Evolutionary conservation across 2,113 vertebrate species (phyloP).

Genomic region (Cyanoderma ruficeps): DNA sequence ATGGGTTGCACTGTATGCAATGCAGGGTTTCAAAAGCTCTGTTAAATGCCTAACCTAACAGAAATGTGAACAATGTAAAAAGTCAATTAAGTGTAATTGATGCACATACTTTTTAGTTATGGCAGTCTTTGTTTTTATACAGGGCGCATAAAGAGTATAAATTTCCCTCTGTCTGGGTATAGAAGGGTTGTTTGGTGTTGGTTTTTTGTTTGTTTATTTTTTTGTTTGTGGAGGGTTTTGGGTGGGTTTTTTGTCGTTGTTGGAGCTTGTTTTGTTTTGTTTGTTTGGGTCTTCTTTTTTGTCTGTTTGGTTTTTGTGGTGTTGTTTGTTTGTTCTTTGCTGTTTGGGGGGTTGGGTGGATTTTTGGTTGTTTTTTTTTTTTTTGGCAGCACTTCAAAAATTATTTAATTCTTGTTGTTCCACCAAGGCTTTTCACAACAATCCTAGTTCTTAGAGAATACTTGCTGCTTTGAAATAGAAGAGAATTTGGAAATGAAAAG

Average conservation of each 20-base stretch:
- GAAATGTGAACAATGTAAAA: constrained; percentile 50
- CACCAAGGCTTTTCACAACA: background rate
- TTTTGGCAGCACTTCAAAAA: background rate
- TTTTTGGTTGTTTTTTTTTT: background rate
- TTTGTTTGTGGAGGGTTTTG: background rate
- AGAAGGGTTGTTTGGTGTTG: background rate
- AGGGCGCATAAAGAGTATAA: background rate
- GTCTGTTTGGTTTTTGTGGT: background rate
- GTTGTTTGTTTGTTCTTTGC: background rate
- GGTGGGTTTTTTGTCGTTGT: too few relatives aligned
- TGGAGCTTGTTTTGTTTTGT: background rate
- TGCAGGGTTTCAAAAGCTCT: constrained; percentile 36
- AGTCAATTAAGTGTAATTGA: constrained; percentile 60
- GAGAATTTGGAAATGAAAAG: background rate
- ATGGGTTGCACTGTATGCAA: too few relatives aligned
- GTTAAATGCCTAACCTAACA: constrained; percentile 57
- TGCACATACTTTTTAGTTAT: background rate
- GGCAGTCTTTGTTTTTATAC: constrained; percentile 9
- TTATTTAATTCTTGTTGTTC: background rate
- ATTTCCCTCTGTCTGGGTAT: background rate
- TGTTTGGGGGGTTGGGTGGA: background rate
- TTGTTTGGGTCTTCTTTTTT: background rate
- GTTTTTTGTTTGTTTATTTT: background rate
- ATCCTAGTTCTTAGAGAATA: background rate
- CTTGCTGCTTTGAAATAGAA: background rate